Evolutionary conservation across 2,113 vertebrate species (phyloP).

Genomic region (Stercorarius parasiticus): DNA sequence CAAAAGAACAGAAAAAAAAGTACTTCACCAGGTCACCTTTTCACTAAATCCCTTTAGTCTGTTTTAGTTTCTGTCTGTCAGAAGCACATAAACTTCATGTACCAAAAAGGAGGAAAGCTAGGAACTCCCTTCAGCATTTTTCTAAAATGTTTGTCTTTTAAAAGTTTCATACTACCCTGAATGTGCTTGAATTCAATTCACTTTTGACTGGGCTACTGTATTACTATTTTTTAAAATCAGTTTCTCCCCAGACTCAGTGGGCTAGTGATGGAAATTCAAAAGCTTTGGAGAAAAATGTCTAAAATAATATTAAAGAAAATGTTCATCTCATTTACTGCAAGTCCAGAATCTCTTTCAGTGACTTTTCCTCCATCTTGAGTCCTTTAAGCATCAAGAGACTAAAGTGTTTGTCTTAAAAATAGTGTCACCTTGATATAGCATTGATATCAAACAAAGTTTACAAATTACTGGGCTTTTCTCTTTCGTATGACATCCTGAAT

Average conservation of each 20-base stretch:
- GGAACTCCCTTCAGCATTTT: slow-evolving; percentile 42
- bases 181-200: background rate
- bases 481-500: background rate
- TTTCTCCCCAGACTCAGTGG: background rate
- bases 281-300: slow-evolving; percentile 58
- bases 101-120: background rate
- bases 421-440: background rate
- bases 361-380: background rate
- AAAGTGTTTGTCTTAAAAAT: background rate
- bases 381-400: background rate
- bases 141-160: background rate
- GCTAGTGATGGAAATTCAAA: background rate
- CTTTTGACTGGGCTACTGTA: background rate
- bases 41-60: background rate
- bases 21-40: slow-evolving; percentile 15
- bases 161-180: background rate
- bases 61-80: slow-evolving; percentile 11
- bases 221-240: background rate
- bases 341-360: background rate
- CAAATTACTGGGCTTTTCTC: background rate
- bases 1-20: background rate
- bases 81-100: slow-evolving; percentile 40
- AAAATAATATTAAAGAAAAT: slow-evolving; percentile 55
- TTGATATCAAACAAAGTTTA: background rate
- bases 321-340: background rate